Evolutionary conservation across 2,888 invertebrate genomes (phyloP).

Genomic region (Eristalinus aeneus): DNA sequence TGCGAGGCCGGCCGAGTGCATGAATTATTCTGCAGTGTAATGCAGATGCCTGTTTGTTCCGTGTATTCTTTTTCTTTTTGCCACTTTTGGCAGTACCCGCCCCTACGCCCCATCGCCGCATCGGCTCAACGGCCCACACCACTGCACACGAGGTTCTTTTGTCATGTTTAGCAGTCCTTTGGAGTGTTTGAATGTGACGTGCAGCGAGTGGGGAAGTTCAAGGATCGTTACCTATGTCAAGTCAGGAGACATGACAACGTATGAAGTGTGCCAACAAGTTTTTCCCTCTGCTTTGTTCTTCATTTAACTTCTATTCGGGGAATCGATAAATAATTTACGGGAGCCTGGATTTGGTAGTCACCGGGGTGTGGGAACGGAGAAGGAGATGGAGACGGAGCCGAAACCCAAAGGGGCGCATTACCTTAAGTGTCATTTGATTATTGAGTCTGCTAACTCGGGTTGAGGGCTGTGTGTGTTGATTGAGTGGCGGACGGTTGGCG

Average conservation of each 20-base stretch:
- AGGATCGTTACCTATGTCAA: conserved; percentile 40
- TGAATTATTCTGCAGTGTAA: conserved; percentile 54
- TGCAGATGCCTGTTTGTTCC: conserved; percentile 38
- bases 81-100: neutral
- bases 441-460: conserved; percentile 7
- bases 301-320: neutral
- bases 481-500: neutral
- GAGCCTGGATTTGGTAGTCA: neutral
- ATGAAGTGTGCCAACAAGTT: conserved; percentile 29
- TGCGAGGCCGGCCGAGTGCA: neutral
- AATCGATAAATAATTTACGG: conserved; percentile 10
- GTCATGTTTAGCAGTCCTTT: conserved; percentile 28
- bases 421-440: conserved; percentile 36
- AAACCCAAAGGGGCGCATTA: conserved; percentile 6
- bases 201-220: conserved; percentile 21
- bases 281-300: neutral
- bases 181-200: conserved; percentile 13
- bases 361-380: neutral
- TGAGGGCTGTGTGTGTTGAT: neutral
- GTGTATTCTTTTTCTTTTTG: conserved; percentile 7
- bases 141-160: neutral
- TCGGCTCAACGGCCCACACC: too few relatives aligned
- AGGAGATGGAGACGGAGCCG: neutral
- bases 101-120: too few relatives aligned
- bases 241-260: conserved; percentile 7